phyloP scores from a whole-genome alignment of 2,888 invertebrate genomes.

The Chrysodeixis includens region DNA sequence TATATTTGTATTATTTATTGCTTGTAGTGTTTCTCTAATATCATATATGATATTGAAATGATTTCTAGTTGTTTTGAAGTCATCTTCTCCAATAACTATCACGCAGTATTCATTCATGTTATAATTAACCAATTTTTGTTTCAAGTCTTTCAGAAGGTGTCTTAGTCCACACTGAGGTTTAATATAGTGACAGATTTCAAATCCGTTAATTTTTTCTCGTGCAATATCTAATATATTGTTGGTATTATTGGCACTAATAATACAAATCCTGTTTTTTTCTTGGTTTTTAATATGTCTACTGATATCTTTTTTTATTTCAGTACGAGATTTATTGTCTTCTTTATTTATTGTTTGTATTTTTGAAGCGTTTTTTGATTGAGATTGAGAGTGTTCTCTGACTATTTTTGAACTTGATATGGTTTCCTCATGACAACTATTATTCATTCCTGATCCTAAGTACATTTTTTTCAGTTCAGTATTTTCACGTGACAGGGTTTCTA shows the following conservation, averaged over 20 bases:
- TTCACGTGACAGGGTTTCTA: neutral
- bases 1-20: conserved; percentile 5
- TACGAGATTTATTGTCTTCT: neutral
- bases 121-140: neutral
- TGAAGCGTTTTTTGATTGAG: neutral
- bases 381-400: neutral
- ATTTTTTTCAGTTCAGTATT: neutral
- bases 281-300: neutral
- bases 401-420: neutral
- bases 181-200: neutral
- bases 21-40: neutral
- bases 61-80: neutral
- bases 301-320: neutral
- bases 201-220: neutral
- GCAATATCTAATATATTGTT: neutral
- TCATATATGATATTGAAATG: neutral
- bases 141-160: neutral
- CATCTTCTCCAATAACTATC: neutral
- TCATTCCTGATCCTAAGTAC: neutral
- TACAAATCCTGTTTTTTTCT: neutral
- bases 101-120: neutral
- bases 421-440: neutral
- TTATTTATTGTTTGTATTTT: neutral
- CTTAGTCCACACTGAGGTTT: neutral
- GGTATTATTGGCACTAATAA: neutral